Percentiles rank a stretch among this genome's conserved stretches.
Conservation (phyloP, 2,113 vertebrate genomes). For the Hipposideros armiger region DNA sequence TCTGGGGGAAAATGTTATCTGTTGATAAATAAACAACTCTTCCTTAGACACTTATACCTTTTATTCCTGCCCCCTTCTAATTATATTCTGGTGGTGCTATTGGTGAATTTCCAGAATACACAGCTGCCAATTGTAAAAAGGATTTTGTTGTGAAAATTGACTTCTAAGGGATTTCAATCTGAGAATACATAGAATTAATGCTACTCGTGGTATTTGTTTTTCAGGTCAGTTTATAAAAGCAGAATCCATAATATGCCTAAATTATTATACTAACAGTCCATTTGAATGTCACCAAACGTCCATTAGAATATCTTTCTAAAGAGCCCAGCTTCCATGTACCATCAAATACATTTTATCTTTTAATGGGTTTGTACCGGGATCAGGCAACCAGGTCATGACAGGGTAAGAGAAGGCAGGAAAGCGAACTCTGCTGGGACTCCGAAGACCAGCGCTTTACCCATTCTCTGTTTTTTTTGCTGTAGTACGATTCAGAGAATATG, state of each 20-base stretch:
- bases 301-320: neutral
- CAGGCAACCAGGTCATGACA: neutral
- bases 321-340: neutral
- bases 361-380: neutral
- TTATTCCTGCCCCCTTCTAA: neutral
- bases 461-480: neutral
- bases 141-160: neutral
- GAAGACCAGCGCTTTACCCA: neutral
- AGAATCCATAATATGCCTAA: neutral
- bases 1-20: neutral
- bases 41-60: neutral
- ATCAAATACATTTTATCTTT: neutral
- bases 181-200: neutral
- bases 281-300: neutral
- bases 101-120: constrained; percentile 1
- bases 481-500: neutral
- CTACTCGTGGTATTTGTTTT: neutral
- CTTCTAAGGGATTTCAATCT: neutral
- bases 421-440: neutral
- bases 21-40: neutral
- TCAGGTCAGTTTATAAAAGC: neutral
- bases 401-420: neutral
- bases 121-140: neutral
- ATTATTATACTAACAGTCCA: neutral
- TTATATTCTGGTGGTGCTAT: neutral